These are phyloP conservation scores for Drosophila carrolli DNA, from an alignment of 1,140 invertebrate genomes.

Conservation along the genomic window DNA sequence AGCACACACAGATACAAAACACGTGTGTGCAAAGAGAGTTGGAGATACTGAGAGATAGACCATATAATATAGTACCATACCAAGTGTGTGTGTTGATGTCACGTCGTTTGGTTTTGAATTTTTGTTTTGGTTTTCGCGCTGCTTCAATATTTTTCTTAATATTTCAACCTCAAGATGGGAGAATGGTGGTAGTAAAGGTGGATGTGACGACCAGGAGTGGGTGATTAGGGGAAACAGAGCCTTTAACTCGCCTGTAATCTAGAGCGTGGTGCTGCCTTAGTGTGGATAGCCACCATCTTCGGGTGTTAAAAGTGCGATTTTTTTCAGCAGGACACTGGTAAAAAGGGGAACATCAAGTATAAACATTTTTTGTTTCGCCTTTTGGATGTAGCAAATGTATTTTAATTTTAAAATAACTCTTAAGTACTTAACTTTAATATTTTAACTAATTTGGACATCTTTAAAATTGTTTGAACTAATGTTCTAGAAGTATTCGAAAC, in stretches of 20 bases:
- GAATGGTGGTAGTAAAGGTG: conserved; percentile 9
- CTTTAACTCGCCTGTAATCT: conserved; percentile 47
- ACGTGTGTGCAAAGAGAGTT: conserved; percentile 23
- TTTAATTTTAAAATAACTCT: too few relatives aligned
- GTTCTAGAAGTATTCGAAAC: too few relatives aligned
- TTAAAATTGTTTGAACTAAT: too few relatives aligned
- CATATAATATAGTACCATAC: conserved; percentile 5
- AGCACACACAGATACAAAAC: conserved; percentile 27
- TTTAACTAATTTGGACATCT: too few relatives aligned
- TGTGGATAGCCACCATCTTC: conserved; percentile 59
- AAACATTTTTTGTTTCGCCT: neutral
- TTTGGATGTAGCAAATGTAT: too few relatives aligned
- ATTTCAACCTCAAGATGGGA: conserved; percentile 16
- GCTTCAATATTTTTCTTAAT: conserved; percentile 56
- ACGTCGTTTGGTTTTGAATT: conserved; percentile 70
- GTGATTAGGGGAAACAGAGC: conserved; percentile 8
- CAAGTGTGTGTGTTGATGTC: conserved; percentile 62
- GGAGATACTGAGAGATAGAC: conserved; percentile 27
- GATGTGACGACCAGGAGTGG: neutral
- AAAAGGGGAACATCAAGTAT: neutral
- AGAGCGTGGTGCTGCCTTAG: conserved; percentile 35
- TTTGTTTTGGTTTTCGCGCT: conserved; percentile 60
- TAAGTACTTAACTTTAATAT: too few relatives aligned
- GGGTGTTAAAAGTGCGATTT: conserved; percentile 14
- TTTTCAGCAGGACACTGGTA: conserved; percentile 37